These are phyloP conservation scores for Dyspetes luteomarginatus DNA, from an alignment of 2,888 invertebrate genomes.

Conservation along the genomic window DNA sequence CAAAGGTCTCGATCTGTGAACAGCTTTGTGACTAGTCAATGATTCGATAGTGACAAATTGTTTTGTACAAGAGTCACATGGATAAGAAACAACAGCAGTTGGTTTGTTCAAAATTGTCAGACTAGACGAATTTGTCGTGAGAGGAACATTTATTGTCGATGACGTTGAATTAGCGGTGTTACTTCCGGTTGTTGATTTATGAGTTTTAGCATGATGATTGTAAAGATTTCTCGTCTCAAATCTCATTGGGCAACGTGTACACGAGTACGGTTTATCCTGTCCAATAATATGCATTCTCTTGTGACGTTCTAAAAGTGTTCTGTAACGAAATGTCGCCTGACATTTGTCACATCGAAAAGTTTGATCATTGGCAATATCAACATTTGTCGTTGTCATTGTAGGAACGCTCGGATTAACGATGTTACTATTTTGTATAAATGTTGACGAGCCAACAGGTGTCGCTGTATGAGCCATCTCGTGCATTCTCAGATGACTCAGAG, in stretches of 20 bases:
- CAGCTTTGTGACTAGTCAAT: conserved; percentile 79
- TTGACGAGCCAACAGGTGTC: conserved; percentile 45
- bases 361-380: conserved; percentile 70
- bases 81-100: conserved; percentile 69
- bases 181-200: conserved; percentile 69
- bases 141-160: too few species aligned
- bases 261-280: conserved; percentile 81
- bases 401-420: conserved; percentile 27
- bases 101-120: conserved; percentile 24
- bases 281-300: conserved; percentile 80
- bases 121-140: neutral
- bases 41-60: conserved; percentile 79
- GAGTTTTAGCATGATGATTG: conserved; percentile 82
- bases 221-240: conserved; percentile 82
- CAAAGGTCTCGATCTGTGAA: conserved; percentile 80
- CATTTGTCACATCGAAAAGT: conserved; percentile 80
- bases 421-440: conserved; percentile 36
- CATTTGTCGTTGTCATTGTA: conserved; percentile 2
- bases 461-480: conserved; percentile 78
- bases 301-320: conserved; percentile 81
- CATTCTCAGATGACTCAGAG: conserved; percentile 78
- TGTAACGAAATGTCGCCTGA: conserved; percentile 81
- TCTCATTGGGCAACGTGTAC: conserved; percentile 81
- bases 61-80: conserved; percentile 81
- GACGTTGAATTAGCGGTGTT: neutral